Base-by-base conservation (phyloP, 2,113 vertebrate species). In the Oxygymnocypris stewartii region DNA sequence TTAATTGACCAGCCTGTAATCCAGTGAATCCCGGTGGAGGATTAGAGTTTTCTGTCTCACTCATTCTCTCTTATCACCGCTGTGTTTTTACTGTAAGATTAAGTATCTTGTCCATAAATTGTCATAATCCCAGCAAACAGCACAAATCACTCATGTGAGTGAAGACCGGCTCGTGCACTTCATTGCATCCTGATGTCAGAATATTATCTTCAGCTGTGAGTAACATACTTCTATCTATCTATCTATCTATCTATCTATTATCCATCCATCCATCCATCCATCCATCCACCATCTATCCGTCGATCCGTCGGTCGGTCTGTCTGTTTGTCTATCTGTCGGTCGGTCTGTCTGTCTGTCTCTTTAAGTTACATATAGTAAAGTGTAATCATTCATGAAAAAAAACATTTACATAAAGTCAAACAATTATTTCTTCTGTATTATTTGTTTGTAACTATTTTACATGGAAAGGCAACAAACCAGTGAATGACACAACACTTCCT, bases 1-100 rank as follows among this genome's bases (percentile, higher is more conserved):
- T 67, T 11, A 59, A 49, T 82, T 51, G 37, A 44, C 71, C 28
- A n/a, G 51, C 31, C 35, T 74, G 84, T 85, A 57, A 84, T 74
- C 69, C 49, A 20, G 61, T 82, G 40, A 86, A 84, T 81, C 31
- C 82, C 31, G 51, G 31, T 16, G 0, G 16, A 35, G 78, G 88
- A 85, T 87, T 89, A 74, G 20, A 20, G 59, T 37, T 4, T 74
- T 42, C 76, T 57, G 28, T 63, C 16, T 65, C 23, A 25, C 12
- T 73, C 61, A 11, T 9, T 44, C 71, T 28, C 71, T 59, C 23
- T 16, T 69, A 74, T 84, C 82, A n/a, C 20, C 18, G n/a, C 80
- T 71, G 25, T 4, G 6, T 59, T 74, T 57, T 59, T 74, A 37
- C 69, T 20, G 25, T 31, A 1, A 54, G 28, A 54, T 54, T 28